Conservation (phyloP, 2,888 invertebrate species). For the Dolomedes plantarius region DNA sequence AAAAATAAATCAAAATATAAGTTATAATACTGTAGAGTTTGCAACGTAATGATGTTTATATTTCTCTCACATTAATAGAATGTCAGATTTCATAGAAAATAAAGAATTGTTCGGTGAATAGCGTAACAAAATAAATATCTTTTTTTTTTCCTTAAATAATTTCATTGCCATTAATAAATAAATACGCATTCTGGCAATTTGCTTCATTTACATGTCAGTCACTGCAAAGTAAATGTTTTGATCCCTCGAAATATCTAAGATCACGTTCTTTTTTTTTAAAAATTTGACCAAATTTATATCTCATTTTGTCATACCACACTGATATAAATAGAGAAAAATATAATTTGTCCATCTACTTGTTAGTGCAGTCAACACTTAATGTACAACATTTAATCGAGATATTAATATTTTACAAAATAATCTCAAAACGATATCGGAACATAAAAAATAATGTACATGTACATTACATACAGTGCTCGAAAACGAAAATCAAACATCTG, state of each 20-base stretch:
- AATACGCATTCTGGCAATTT: too few relatives aligned
- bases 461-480: conserved; percentile 54
- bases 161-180: too few relatives aligned
- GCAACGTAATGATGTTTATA: neutral
- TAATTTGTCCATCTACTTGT: conserved; percentile 12
- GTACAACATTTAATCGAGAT: conserved; percentile 39
- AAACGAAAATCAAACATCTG: conserved; percentile 25
- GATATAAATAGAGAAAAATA: neutral
- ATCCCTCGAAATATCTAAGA: neutral
- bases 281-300: neutral
- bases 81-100: neutral
- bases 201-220: neutral
- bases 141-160: neutral
- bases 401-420: conserved; percentile 59
- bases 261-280: neutral
- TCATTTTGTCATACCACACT: neutral
- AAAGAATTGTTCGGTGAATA: too few relatives aligned
- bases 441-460: conserved; percentile 52
- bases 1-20: too few relatives aligned
- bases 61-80: neutral
- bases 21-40: too few relatives aligned
- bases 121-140: too few relatives aligned
- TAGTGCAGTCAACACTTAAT: conserved; percentile 46
- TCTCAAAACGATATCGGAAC: conserved; percentile 28
- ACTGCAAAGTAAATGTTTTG: neutral